Evolutionary conservation across 2,113 vertebrate genomes (phyloP), one percentile per base, ranked within the genome.

Genomic region (Lichenostomus cassidix): DNA sequence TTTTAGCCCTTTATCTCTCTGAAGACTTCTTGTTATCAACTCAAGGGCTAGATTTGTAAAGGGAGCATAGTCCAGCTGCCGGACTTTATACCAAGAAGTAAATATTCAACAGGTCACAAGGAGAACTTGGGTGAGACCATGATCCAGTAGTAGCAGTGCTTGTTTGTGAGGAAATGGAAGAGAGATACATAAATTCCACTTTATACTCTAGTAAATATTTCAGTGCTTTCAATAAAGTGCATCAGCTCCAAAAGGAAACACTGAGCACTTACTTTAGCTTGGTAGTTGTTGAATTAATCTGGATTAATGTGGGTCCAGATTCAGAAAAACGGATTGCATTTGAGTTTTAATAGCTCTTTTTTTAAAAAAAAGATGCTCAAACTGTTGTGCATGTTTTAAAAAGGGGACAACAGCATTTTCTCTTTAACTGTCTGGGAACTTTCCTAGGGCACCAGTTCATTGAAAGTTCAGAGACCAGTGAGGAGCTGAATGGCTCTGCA

Each of bases 81-180:
- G 6, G 91, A 93, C 88, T 93, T 94, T 75, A 86, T 37, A 92
- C 75, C 21, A 77, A 2, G 53, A 88, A 67, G 87, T 85, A 85
- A 97, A 86, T 28, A 8, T 89, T 92, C 94, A 92, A 31, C 52
- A 47, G 73, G 15, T 83, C 35, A 37, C 42, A 52, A 13, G 15
- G 25, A 90, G 68, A 74, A 28, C 50, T 31, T 6, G 70, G 68
- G 19, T 60, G 35, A 70, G 33, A 49, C 24, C 55, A n/a, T 87
- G 31, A 52, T 86, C 46, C 55, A 35, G 22, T 37, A 46, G 25
- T n/a, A 77, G 55, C 5, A 42, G 31, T 27, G 41, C 29, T 79
- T n/a, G 3, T 60, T 31, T 64, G 13, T 33, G 41, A 15, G 23
- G 23, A 92, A 83, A 42, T 2, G 22, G 46, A 76, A 71, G 15